These are phyloP conservation scores for Aurelia sp. DNA, from an alignment of 30 jellyfish, hydroid and myxozoan species.

Conservation along the genomic window DNA sequence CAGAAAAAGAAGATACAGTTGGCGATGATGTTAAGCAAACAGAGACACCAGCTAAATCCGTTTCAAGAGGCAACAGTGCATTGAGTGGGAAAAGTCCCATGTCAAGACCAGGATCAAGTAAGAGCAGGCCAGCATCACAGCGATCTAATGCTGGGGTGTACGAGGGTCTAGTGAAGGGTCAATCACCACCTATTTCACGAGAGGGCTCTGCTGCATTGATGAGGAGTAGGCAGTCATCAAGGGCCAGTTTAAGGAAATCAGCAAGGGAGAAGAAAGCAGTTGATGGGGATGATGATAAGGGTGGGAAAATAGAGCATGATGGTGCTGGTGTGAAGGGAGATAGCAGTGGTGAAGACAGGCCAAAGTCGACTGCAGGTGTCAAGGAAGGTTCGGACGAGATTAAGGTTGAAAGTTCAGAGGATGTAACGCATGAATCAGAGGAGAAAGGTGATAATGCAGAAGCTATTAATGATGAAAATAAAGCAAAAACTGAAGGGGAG, in stretches of 20 bases:
- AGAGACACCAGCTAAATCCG: neutral
- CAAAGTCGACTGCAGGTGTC: neutral
- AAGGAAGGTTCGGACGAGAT: neutral
- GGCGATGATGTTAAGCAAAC: neutral
- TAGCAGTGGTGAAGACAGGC: neutral
- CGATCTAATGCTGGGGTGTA: slow-evolving; percentile 12
- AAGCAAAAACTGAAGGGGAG: neutral
- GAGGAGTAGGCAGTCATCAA: slow-evolving; percentile 3
- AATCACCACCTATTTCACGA: slow-evolving; percentile 15
- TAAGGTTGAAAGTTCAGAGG: neutral
- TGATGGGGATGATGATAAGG: neutral
- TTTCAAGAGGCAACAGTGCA: slow-evolving; percentile 16
- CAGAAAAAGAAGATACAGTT: neutral
- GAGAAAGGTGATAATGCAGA: too few relatives aligned
- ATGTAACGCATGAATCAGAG: too few relatives aligned
- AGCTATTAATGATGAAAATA: neutral
- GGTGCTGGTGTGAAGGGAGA: neutral
- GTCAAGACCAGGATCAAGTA: slow-evolving; percentile 7
- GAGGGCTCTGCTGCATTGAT: slow-evolving; percentile 6
- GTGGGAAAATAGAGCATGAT: neutral
- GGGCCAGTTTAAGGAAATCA: neutral
- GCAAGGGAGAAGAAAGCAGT: neutral
- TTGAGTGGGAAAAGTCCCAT: neutral
- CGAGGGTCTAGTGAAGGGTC: slow-evolving; percentile 19
- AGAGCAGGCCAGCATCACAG: slow-evolving; percentile 16